phyloP scores from a whole-genome alignment of 2,113 vertebrate genomes.

The Herpetotheres cachinnans region DNA sequence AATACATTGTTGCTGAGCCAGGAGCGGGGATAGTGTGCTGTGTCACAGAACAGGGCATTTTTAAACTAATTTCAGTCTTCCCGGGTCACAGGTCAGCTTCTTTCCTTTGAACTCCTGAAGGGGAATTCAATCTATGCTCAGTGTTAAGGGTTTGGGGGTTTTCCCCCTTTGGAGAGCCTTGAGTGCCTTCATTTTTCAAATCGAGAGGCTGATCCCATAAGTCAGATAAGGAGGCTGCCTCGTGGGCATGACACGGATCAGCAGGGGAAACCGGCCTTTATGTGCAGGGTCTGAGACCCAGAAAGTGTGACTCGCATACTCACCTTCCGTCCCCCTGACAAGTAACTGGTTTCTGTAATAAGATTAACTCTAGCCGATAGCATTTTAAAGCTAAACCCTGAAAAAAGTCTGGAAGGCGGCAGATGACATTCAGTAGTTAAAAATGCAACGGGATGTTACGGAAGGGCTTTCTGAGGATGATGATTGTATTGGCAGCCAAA shows the following conservation, averaged over 20 bases:
- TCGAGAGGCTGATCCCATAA: background rate
- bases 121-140: background rate
- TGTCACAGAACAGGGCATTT: background rate
- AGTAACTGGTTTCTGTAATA: background rate
- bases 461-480: background rate
- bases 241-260: background rate
- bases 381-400: background rate
- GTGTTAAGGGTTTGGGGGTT: background rate
- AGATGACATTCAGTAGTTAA: background rate
- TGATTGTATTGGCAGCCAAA: background rate
- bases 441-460: background rate
- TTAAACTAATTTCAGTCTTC: conserved; percentile 6
- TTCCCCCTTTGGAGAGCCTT: background rate
- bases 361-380: background rate
- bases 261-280: background rate
- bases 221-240: background rate
- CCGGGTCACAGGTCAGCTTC: conserved; percentile 12
- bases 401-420: background rate
- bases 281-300: background rate
- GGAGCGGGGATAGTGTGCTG: background rate
- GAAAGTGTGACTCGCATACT: background rate
- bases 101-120: conserved; percentile 6
- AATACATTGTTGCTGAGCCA: background rate
- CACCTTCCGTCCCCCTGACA: background rate
- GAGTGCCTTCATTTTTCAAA: conserved; percentile 47